These are phyloP conservation scores for Cheumatopsyche charites DNA, from an alignment of 1,140 invertebrate species.

Conservation along the genomic window DNA sequence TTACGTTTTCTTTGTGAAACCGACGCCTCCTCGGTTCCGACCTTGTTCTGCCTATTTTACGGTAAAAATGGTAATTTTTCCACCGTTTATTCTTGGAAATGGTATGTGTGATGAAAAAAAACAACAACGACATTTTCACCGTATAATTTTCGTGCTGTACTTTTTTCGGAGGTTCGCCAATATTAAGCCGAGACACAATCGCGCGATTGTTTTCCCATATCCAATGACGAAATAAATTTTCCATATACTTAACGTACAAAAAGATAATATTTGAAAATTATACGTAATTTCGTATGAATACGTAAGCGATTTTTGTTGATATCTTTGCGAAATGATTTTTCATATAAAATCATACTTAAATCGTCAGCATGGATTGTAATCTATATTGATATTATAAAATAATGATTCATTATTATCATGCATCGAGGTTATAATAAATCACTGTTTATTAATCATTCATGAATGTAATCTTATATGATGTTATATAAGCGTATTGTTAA, in stretches of 20 bases:
- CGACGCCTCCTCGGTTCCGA: conserved; percentile 16
- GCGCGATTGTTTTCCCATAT: conserved; percentile 15
- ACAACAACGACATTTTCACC: conserved; percentile 2
- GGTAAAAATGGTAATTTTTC: conserved; percentile 30
- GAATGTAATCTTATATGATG: too few relatives aligned
- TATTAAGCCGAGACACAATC: neutral
- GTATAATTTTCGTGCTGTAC: neutral
- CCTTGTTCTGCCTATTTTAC: conserved; percentile 31
- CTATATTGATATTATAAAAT: too few relatives aligned
- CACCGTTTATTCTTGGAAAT: conserved; percentile 2
- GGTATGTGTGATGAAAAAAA: conserved; percentile 14
- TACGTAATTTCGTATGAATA: too few relatives aligned
- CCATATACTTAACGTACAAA: neutral
- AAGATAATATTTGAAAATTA: too few relatives aligned
- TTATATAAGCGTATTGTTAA: too few relatives aligned
- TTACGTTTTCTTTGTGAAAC: conserved; percentile 31
- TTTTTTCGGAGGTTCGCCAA: conserved; percentile 6
- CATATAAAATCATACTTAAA: too few relatives aligned
- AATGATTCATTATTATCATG: too few relatives aligned
- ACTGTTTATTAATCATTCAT: too few relatives aligned
- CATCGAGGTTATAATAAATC: too few relatives aligned
- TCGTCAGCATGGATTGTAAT: too few relatives aligned
- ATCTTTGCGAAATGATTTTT: too few relatives aligned
- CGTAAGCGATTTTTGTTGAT: too few relatives aligned
- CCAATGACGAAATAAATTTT: conserved; percentile 4